Evolutionary conservation across 1,140 invertebrate genomes (phyloP), one percentile per base, ranked within the genome.

Genomic region (Rhyzopertha dominica): DNA sequence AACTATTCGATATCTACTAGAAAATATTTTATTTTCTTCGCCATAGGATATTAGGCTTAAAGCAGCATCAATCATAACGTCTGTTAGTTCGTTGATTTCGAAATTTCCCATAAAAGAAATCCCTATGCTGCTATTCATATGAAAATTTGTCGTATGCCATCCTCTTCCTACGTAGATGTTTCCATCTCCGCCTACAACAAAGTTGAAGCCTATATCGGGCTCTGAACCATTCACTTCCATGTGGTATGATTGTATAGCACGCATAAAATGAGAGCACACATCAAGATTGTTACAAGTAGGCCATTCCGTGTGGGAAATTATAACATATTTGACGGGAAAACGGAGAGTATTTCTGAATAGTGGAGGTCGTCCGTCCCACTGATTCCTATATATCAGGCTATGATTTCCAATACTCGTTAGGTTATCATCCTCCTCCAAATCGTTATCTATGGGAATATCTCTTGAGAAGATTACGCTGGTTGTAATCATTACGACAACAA

Each of bases 141-240:
- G 75, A 16, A 73, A 70, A 24, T 78, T 78, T 16, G 71, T 60
- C 1, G 58, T 52, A 39, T 71, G 67, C 79, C 78, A 84, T 0
- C 77, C 80, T 13, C 80, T 64, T 0, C 75, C 81, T 51, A 75
- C 75, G 56, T 82, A 83, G 2, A 80, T 70, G 3, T 72, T 68
- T 0, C 76, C 80, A 49, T 84, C 81, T 29, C 79, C 80, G 10
- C 81, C 81, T 31, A 84, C 73, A 28, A 82, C 44, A 56, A 86
- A 86, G 59, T 77, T 86, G 55, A 81, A 83, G 16, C 72, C 70
- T 54, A 66, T 71, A 44, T 74, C 71, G 3, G 65, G 57, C 10
- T 61, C 52, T 18, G 36, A 40, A 41, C 59, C 64, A 20, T 62
- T 47, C n/a, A n/a, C n/a, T 2, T 56, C 51, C 25, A 70, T 58